These are phyloP conservation scores for Caprella mutica DNA, from an alignment of 2,888 invertebrate species.

Conservation along the genomic window DNA sequence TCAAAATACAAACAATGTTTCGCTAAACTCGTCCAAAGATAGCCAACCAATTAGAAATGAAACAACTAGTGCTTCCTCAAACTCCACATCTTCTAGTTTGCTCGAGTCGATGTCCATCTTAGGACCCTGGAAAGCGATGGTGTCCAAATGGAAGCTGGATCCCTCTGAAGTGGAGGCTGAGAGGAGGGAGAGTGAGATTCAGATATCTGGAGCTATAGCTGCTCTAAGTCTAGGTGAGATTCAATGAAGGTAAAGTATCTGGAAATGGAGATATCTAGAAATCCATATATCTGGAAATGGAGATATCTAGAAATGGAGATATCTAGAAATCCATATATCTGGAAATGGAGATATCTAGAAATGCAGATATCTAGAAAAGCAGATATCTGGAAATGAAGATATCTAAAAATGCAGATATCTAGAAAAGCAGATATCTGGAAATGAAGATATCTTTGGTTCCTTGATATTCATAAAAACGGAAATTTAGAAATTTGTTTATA, in stretches of 20 bases:
- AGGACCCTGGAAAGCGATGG: constrained; percentile 2
- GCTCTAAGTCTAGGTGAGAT: constrained; percentile 28
- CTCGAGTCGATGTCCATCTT: background rate
- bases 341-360: background rate
- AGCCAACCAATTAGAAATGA: no score
- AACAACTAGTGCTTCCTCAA: background rate
- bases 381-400: background rate
- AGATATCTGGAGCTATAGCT: constrained; percentile 29
- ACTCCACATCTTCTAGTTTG: background rate
- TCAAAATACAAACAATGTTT: no score
- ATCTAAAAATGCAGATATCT: background rate
- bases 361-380: background rate
- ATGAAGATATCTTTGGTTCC: background rate
- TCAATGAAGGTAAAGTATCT: no score
- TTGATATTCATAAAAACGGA: background rate
- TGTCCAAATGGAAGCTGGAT: constrained; percentile 16
- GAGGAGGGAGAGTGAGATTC: constrained; percentile 24
- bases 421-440: background rate
- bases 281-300: no score
- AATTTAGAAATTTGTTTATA: no score
- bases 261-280: no score
- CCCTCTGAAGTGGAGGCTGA: constrained; percentile 23
- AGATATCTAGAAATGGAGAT: no score
- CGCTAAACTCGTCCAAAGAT: no score
- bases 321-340: background rate